phyloP scores from a whole-genome alignment of 2,797 vertebrate genomes.

The Psittacula echo region DNA sequence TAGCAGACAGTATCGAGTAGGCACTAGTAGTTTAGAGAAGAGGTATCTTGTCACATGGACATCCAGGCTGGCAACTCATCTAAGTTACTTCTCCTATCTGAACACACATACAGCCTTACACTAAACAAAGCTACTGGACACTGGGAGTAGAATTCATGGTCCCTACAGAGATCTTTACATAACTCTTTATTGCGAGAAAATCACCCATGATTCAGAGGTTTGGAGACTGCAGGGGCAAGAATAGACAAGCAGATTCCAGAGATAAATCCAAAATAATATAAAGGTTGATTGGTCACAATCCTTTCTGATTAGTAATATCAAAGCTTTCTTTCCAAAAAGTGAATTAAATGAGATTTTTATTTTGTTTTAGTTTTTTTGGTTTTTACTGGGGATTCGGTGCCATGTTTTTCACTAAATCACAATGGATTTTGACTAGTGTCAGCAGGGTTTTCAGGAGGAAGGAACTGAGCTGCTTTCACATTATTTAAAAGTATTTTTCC shows the following conservation, averaged over 20 bases:
- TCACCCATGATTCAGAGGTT: not conserved
- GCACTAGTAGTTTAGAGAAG: not conserved
- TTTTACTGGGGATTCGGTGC: not conserved
- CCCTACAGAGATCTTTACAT: accelerated
- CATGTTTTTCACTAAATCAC: not conserved
- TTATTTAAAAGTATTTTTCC: not conserved
- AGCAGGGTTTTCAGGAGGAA: not conserved
- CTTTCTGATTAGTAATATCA: not conserved
- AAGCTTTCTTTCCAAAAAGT: not conserved
- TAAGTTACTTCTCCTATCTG: not conserved
- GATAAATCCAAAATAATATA: not conserved
- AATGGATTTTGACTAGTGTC: not conserved
- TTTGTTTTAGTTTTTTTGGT: not conserved
- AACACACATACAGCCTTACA: not conserved
- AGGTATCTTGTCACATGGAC: not conserved
- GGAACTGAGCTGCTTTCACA: not conserved
- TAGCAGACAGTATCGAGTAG: not conserved
- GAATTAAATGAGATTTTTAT: not conserved
- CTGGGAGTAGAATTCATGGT: not conserved
- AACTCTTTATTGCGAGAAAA: not conserved
- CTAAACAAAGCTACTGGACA: not conserved
- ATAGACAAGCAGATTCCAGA: not conserved
- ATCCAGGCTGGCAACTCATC: not conserved
- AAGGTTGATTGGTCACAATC: not conserved
- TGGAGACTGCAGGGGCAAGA: not conserved